These are phyloP conservation scores for Acrossocheilus wenchowensis DNA, from an alignment of 2,797 vertebrate genomes.

Conservation along the genomic window DNA sequence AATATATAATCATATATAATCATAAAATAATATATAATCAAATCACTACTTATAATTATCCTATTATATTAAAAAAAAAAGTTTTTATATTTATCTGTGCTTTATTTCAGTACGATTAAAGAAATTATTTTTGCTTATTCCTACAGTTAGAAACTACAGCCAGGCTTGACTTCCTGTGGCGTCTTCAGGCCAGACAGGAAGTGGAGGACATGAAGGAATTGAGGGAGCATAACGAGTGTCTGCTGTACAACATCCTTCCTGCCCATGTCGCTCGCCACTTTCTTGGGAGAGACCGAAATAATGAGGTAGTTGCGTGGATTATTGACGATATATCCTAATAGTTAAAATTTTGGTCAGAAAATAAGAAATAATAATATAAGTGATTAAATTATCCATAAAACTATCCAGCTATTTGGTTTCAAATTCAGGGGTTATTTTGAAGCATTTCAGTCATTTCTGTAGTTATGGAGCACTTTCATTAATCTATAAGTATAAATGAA, in stretches of 20 bases:
- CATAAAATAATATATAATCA: too few relatives aligned
- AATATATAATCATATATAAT: too few relatives aligned
- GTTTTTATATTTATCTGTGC: not conserved
- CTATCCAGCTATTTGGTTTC: not conserved
- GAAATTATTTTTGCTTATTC: not conserved
- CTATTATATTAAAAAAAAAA: not conserved
- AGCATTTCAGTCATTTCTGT: not conserved
- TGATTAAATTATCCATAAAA: not conserved
- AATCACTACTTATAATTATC: not conserved
- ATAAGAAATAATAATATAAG: not conserved
- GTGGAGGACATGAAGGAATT: slow-evolving; percentile 68
- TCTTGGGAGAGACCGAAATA: slow-evolving; percentile 82
- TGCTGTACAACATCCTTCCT: slow-evolving; percentile 86
- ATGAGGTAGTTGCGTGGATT: slow-evolving; percentile 54
- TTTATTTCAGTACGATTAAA: not conserved
- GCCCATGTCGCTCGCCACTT: slow-evolving; percentile 86
- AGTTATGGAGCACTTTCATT: not conserved
- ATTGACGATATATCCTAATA: not conserved
- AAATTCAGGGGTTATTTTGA: not conserved
- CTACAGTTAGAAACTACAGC: slow-evolving; percentile 60
- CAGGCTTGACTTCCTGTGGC: slow-evolving; percentile 64
- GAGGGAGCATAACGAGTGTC: slow-evolving; percentile 87
- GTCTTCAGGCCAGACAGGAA: slow-evolving; percentile 60
- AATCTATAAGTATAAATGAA: not conserved
- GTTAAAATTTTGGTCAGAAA: not conserved